Conservation (phyloP, 1,140 invertebrate species). For the Agraylea sexmaculata region DNA sequence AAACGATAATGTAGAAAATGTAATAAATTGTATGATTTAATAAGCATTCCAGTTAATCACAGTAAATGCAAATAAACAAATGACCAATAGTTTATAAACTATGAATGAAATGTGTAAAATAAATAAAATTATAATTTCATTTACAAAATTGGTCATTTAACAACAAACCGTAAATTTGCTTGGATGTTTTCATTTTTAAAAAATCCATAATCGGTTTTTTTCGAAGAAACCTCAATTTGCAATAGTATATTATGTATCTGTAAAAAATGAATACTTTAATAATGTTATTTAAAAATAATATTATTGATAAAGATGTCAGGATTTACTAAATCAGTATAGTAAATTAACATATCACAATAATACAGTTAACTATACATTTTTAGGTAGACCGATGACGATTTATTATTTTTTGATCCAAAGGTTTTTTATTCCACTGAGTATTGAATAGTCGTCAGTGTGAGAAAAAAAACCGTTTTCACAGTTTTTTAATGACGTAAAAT, state of each 20-base stretch:
- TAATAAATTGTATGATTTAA: constrained; percentile 16
- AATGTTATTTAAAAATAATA: constrained; percentile 4
- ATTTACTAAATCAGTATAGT: no score
- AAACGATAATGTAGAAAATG: constrained; percentile 31
- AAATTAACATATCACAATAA: no score
- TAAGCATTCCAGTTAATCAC: constrained; percentile 4
- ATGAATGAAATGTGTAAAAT: neutral
- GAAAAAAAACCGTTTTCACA: no score
- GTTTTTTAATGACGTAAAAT: no score
- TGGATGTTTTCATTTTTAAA: constrained; percentile 45
- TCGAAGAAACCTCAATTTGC: constrained; percentile 43
- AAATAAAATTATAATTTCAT: constrained; percentile 1
- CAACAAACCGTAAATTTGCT: constrained; percentile 73
- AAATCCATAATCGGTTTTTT: constrained; percentile 60
- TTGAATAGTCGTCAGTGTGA: no score
- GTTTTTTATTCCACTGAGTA: no score
- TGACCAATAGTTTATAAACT: constrained; percentile 3
- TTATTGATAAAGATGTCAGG: no score
- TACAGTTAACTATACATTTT: no score
- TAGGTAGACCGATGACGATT: no score
- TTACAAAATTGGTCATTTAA: constrained; percentile 27
- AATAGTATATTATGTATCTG: constrained; percentile 58
- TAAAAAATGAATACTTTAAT: constrained; percentile 23
- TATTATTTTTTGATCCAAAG: no score
- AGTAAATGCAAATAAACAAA: constrained; percentile 5